Conservation (phyloP, 1,140 invertebrate genomes). For the Cydia fagiglandana region DNA sequence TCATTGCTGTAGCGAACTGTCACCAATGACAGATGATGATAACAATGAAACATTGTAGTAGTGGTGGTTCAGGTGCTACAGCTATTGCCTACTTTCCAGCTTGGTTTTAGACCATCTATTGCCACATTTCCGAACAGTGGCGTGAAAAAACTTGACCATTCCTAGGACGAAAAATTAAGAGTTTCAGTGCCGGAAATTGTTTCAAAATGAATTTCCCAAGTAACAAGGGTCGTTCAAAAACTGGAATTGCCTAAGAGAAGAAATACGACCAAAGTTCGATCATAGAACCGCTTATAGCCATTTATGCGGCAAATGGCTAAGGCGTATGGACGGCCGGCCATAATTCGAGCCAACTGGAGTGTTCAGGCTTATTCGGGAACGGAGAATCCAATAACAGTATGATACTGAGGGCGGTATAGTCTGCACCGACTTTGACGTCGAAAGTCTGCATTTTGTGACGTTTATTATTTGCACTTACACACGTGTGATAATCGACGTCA, state of each 20-base stretch:
- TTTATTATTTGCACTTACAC: too few species aligned
- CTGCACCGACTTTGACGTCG: too few species aligned
- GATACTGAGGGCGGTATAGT: background rate
- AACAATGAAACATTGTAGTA: too few species aligned
- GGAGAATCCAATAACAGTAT: background rate
- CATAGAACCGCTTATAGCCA: slow-evolving; percentile 54
- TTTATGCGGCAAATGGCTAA: slow-evolving; percentile 49
- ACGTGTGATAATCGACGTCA: too few species aligned
- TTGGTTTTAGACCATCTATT: too few species aligned
- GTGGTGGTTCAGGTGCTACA: too few species aligned
- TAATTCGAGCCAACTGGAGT: slow-evolving; percentile 4
- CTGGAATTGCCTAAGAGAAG: slow-evolving; percentile 67
- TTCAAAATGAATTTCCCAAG: slow-evolving; percentile 65
- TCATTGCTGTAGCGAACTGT: too few species aligned
- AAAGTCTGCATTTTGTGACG: too few species aligned
- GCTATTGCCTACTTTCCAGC: too few species aligned
- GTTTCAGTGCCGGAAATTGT: slow-evolving; percentile 53
- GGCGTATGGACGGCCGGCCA: slow-evolving; percentile 20
- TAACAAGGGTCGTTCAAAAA: slow-evolving; percentile 70
- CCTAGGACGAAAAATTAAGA: slow-evolving; percentile 39
- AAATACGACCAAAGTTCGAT: slow-evolving; percentile 73
- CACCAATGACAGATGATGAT: too few species aligned
- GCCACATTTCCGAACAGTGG: too few species aligned
- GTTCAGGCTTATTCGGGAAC: background rate
- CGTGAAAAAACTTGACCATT: slow-evolving; percentile 36